Conservation (phyloP, 2,113 vertebrate genomes). For the Pavo muticus region DNA sequence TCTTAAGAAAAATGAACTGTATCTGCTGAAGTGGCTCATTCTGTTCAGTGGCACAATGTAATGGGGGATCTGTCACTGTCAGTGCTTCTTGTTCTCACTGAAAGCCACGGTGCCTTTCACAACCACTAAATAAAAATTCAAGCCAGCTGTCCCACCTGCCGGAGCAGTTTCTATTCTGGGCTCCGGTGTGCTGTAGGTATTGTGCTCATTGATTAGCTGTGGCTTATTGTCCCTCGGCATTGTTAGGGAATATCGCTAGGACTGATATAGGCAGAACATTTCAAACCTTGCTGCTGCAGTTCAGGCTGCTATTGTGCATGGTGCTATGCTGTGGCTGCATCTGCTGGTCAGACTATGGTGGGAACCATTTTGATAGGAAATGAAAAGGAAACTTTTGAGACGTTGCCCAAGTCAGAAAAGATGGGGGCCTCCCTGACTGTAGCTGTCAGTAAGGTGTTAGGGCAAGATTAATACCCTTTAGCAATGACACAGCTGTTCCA, state of each 20-base stretch:
- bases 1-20: neutral
- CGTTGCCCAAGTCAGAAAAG: slow-evolving; percentile 55
- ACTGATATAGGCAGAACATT: neutral
- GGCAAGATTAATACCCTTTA: slow-evolving; percentile 72
- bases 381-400: slow-evolving; percentile 56
- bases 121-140: slow-evolving; percentile 10
- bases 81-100: slow-evolving; percentile 9
- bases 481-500: slow-evolving; percentile 72
- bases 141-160: slow-evolving; percentile 24
- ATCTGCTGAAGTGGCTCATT: slow-evolving; percentile 6
- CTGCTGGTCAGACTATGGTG: neutral
- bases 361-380: neutral
- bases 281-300: neutral
- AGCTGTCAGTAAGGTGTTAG: slow-evolving; percentile 72
- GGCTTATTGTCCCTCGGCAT: neutral
- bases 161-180: slow-evolving; percentile 5
- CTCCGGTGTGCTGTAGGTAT: neutral
- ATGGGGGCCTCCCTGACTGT: slow-evolving; percentile 53
- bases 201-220: slow-evolving; percentile 18
- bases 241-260: neutral
- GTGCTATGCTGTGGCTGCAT: neutral
- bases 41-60: slow-evolving; percentile 45
- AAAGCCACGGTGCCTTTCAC: slow-evolving; percentile 48
- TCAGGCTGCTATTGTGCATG: neutral
- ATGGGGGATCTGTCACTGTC: slow-evolving; percentile 62